phyloP scores from a whole-genome alignment of 2,113 vertebrate genomes.

The Mohoua ochrocephala region DNA sequence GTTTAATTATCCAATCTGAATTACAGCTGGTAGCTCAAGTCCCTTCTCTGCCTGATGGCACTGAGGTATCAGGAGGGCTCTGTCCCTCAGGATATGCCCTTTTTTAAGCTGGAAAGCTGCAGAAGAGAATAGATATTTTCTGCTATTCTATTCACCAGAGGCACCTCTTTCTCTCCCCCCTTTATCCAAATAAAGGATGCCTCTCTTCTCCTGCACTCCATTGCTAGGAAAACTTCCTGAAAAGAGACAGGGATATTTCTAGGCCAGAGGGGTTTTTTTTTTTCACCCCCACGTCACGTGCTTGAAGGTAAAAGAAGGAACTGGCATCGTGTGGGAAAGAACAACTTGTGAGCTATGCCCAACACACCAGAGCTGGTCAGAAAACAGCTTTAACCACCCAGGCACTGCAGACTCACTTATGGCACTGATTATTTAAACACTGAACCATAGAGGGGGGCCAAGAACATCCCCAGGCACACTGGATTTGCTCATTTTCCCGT shows the following conservation, averaged over 20 bases:
- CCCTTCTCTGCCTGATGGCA: neutral
- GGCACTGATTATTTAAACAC: neutral
- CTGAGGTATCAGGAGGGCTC: neutral
- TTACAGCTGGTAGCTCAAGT: neutral
- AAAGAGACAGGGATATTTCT: neutral
- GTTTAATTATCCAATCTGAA: neutral
- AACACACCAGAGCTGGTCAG: neutral
- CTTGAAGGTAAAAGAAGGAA: neutral
- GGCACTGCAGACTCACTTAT: neutral
- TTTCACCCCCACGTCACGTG: neutral
- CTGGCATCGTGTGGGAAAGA: neutral
- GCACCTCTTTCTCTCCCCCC: neutral
- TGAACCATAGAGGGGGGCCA: neutral
- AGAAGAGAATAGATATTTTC: neutral
- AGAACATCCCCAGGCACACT: accelerated
- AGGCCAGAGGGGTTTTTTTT: neutral
- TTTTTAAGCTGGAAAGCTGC: neutral
- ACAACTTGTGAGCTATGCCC: neutral
- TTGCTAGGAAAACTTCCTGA: neutral
- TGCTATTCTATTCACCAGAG: neutral
- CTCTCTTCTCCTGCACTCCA: neutral
- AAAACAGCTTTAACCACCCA: neutral
- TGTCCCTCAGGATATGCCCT: neutral
- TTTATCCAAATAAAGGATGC: neutral
- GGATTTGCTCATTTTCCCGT: neutral